Evolutionary conservation across 2,113 vertebrate genomes (phyloP).

Genomic region (Tragelaphus imberbis): DNA sequence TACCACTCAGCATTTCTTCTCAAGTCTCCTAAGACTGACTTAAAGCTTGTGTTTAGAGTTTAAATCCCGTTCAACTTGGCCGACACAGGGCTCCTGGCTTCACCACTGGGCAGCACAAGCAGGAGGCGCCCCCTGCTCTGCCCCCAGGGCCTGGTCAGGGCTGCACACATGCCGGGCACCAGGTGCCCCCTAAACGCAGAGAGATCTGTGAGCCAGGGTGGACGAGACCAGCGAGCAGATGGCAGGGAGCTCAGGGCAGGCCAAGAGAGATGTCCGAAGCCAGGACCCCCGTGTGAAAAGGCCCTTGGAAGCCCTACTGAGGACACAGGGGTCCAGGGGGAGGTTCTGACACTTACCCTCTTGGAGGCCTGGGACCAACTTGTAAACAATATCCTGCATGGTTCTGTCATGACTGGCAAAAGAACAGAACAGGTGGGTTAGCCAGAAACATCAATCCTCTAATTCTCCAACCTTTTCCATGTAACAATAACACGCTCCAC

Average conservation of each 20-base stretch:
- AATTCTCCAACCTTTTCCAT: not conserved
- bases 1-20: not conserved
- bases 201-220: accelerated
- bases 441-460: accelerated
- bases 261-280: accelerated
- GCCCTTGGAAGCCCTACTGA: not conserved
- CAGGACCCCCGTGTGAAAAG: not conserved
- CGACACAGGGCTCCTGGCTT: accelerated
- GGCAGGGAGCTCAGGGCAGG: not conserved
- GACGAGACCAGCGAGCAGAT: accelerated
- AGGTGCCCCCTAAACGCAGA: accelerated
- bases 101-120: accelerated
- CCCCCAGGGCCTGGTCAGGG: not conserved
- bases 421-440: not conserved
- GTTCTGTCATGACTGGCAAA: conserved; percentile 95
- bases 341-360: conserved; percentile 85
- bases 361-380: conserved; percentile 97
- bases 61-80: not conserved
- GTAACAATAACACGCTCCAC: not conserved
- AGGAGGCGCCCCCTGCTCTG: not conserved
- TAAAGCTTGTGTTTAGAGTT: not conserved
- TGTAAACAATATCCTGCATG: conserved; percentile 99
- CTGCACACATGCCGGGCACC: not conserved
- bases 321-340: accelerated
- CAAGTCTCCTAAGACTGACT: not conserved